Conservation (phyloP, 1,140 invertebrate species). For the Dryas iulia region DNA sequence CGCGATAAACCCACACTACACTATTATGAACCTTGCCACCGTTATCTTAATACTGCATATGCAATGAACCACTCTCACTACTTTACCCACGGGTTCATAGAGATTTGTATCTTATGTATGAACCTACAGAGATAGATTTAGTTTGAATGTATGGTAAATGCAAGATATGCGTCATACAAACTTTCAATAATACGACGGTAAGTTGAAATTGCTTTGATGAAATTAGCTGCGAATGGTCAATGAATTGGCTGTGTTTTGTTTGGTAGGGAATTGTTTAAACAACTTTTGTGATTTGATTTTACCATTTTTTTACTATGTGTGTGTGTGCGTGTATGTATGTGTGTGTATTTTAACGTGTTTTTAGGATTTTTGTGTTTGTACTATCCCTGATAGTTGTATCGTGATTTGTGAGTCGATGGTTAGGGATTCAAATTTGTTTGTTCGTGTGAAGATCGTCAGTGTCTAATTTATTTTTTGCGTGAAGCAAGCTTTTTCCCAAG, state of each 20-base stretch:
- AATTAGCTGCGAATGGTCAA: conserved; percentile 11
- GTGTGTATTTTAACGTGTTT: too few relatives aligned
- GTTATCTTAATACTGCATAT: neutral
- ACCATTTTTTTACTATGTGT: neutral
- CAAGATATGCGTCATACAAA: neutral
- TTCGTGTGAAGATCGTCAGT: too few relatives aligned
- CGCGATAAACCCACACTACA: conserved; percentile 4
- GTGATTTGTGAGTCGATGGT: too few relatives aligned
- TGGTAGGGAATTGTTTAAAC: neutral
- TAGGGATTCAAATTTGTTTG: too few relatives aligned
- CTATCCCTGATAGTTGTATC: too few relatives aligned
- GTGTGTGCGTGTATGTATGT: too few relatives aligned
- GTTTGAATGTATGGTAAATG: neutral
- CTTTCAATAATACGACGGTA: neutral
- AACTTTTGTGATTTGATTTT: neutral
- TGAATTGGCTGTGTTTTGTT: conserved; percentile 19
- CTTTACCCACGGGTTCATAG: neutral
- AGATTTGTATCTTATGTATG: neutral
- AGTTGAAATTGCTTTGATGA: conserved; percentile 10
- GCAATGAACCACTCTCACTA: neutral
- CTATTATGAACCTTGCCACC: neutral
- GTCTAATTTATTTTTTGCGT: too few relatives aligned
- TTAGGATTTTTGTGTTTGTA: too few relatives aligned
- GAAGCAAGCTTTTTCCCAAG: too few relatives aligned
- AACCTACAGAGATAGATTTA: neutral